Percentiles rank a stretch among this genome's conserved stretches.
These are phyloP conservation scores for Austrolebias charrua DNA, from an alignment of 2,797 vertebrate genomes.

Conservation along the genomic window DNA sequence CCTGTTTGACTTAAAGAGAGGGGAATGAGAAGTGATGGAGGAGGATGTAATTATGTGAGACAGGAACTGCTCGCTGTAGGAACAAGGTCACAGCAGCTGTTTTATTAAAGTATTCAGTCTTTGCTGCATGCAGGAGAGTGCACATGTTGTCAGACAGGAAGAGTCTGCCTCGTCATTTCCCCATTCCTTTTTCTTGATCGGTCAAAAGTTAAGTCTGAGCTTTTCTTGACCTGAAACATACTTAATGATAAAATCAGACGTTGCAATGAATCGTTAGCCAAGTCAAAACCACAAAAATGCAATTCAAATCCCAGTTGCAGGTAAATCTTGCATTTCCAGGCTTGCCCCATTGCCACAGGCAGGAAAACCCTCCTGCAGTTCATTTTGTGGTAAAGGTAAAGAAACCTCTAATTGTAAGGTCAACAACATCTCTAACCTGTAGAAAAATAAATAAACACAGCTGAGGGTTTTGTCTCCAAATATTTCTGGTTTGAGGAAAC, in stretches of 20 bases:
- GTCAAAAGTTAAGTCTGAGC: no score
- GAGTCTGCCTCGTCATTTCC: slow-evolving; percentile 3
- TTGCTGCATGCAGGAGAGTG: not conserved
- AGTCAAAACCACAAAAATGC: no score
- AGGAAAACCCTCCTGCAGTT: not conserved
- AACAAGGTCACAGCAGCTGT: not conserved
- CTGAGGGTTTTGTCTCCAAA: no score
- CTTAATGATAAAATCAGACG: no score
- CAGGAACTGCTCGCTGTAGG: no score
- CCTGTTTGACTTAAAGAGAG: slow-evolving; percentile 6
- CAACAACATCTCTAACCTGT: not conserved
- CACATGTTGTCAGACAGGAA: not conserved
- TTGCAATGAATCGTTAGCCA: no score
- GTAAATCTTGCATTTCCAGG: not conserved
- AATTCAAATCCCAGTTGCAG: not conserved
- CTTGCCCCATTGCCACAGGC: not conserved
- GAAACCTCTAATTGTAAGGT: not conserved
- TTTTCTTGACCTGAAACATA: no score
- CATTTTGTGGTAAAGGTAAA: not conserved
- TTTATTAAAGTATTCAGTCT: not conserved
- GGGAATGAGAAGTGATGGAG: not conserved
- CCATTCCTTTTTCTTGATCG: no score
- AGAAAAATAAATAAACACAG: no score
- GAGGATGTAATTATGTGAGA: not conserved
- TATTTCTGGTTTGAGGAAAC: no score